phyloP scores from a whole-genome alignment of 64 coral and sea anemone genomes.

The Hydrozoanthus tunicans region DNA sequence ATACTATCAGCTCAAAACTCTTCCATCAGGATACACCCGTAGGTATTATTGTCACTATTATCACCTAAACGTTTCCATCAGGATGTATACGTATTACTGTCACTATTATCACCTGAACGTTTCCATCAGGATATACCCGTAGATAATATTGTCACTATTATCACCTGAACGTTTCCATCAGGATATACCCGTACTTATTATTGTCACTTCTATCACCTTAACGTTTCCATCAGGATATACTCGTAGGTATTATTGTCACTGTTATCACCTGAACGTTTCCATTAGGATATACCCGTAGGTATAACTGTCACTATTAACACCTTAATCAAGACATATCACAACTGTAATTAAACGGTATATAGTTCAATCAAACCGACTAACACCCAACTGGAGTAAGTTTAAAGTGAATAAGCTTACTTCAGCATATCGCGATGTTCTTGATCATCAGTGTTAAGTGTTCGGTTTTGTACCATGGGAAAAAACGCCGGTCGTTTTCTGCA shows the following conservation, averaged over 20 bases:
- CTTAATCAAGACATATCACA: too few relatives aligned
- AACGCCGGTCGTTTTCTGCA: constrained; percentile 86
- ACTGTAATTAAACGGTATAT: too few relatives aligned
- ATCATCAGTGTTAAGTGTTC: constrained; percentile 67
- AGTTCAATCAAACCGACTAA: too few relatives aligned
- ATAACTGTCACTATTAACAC: too few relatives aligned
- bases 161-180: not conserved
- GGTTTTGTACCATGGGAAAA: constrained; percentile 90
- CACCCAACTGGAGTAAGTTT: not conserved
- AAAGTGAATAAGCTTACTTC: constrained; percentile 68
- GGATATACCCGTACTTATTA: not conserved
- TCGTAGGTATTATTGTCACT: too few relatives aligned
- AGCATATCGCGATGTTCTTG: constrained; percentile 94
- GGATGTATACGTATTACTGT: not conserved
- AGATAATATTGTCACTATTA: not conserved
- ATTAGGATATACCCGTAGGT: too few relatives aligned
- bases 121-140: not conserved
- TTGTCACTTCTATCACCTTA: not conserved
- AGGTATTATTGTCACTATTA: not conserved
- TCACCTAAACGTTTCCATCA: too few relatives aligned
- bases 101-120: not conserved
- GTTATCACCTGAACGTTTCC: too few relatives aligned
- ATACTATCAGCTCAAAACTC: not conserved
- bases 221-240: too few relatives aligned
- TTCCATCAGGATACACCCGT: not conserved